These are phyloP conservation scores for Tenthredo livida DNA, from an alignment of 2,888 invertebrate species.

Conservation along the genomic window DNA sequence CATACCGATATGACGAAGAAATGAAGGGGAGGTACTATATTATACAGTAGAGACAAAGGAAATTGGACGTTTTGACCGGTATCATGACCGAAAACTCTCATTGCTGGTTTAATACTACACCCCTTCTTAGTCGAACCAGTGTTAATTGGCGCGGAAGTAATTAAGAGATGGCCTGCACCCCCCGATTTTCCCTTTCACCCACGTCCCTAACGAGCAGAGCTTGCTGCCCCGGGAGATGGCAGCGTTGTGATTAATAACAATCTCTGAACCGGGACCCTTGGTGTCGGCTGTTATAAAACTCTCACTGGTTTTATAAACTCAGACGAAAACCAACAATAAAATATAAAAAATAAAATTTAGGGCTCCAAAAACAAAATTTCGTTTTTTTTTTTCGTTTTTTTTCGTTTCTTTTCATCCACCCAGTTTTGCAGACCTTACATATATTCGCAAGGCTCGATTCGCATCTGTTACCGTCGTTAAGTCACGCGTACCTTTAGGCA, in stretches of 20 bases:
- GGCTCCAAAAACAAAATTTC: too few species aligned
- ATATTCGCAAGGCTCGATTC: constrained; percentile 70
- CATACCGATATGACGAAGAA: neutral
- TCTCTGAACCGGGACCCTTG: constrained; percentile 60
- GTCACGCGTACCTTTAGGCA: constrained; percentile 69
- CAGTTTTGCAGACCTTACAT: constrained; percentile 52
- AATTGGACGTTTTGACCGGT: constrained; percentile 26
- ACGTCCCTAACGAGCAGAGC: constrained; percentile 70
- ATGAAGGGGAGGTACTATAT: neutral
- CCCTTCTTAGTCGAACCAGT: constrained; percentile 69
- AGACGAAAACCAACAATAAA: neutral
- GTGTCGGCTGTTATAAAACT: constrained; percentile 23
- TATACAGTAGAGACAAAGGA: constrained; percentile 14
- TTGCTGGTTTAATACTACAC: constrained; percentile 63
- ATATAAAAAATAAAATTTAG: neutral
- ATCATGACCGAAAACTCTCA: constrained; percentile 57
- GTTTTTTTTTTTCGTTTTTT: too few species aligned
- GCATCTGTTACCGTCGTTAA: constrained; percentile 72
- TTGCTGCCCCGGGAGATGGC: constrained; percentile 72
- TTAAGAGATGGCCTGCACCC: constrained; percentile 72
- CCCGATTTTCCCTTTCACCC: constrained; percentile 62
- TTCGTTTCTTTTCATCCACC: too few species aligned
- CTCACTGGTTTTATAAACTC: neutral
- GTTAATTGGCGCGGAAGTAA: constrained; percentile 77
- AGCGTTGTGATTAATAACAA: constrained; percentile 76